These are phyloP conservation scores for Cephus cinctus DNA, from an alignment of 1,140 invertebrate species.

Conservation along the genomic window DNA sequence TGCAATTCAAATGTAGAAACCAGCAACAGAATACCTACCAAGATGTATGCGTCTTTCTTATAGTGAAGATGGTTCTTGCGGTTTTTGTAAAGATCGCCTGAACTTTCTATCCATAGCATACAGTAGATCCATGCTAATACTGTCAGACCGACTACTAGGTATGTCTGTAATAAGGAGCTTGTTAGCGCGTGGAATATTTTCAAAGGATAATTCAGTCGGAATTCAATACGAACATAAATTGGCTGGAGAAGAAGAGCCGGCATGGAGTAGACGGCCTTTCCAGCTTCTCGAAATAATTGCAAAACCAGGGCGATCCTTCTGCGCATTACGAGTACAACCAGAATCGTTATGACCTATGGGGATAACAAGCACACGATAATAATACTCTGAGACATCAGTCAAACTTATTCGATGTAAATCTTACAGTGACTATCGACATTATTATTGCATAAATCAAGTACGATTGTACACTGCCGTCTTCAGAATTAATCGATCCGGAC, in stretches of 20 bases:
- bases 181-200: slow-evolving; percentile 10
- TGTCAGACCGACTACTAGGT: slow-evolving; percentile 58
- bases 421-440: slow-evolving; percentile 61
- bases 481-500: slow-evolving; percentile 38
- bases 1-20: too few relatives aligned
- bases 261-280: slow-evolving; percentile 70
- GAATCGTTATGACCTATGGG: slow-evolving; percentile 57
- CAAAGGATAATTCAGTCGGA: too few relatives aligned
- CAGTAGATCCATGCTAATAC: slow-evolving; percentile 64
- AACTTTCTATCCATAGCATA: slow-evolving; percentile 63
- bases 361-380: slow-evolving; percentile 34
- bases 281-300: slow-evolving; percentile 73
- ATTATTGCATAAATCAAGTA: slow-evolving; percentile 63
- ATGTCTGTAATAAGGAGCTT: slow-evolving; percentile 66
- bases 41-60: slow-evolving; percentile 56
- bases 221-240: slow-evolving; percentile 62
- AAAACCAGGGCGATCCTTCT: slow-evolving; percentile 71
- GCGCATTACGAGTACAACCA: slow-evolving; percentile 72
- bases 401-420: slow-evolving; percentile 33
- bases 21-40: too few relatives aligned
- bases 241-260: slow-evolving; percentile 76
- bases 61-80: slow-evolving; percentile 52
- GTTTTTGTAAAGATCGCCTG: slow-evolving; percentile 57
- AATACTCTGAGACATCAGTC: not conserved
- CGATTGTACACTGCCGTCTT: slow-evolving; percentile 36